phyloP scores from a whole-genome alignment of 2,113 vertebrate genomes.

The Reinhardtius hippoglossoides region DNA sequence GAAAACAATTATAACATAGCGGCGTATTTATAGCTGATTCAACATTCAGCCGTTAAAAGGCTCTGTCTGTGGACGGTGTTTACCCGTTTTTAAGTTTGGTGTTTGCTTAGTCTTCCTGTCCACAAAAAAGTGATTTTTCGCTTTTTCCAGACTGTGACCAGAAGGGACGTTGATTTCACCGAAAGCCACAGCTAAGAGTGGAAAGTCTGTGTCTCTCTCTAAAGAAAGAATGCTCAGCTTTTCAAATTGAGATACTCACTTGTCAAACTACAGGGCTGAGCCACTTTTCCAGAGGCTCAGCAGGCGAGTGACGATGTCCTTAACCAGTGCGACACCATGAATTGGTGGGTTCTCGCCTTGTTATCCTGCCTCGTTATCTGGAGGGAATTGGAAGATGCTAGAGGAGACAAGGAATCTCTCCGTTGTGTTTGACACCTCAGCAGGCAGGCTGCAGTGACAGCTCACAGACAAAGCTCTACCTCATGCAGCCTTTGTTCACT shows the following conservation, averaged over 20 bases:
- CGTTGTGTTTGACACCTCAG: conserved; percentile 40
- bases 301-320: not conserved
- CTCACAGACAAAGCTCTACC: conserved; percentile 38
- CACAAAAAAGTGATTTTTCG: conserved; percentile 48
- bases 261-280: conserved; percentile 28
- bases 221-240: conserved; percentile 40
- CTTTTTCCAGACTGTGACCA: conserved; percentile 53
- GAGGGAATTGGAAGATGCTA: conserved; percentile 6
- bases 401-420: conserved; percentile 15
- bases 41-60: conserved; percentile 71
- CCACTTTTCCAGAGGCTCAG: conserved; percentile 6
- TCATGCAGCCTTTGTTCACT: conserved; percentile 46
- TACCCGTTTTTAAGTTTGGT: conserved; percentile 63
- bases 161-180: conserved; percentile 43
- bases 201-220: conserved; percentile 65
- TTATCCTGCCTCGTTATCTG: conserved; percentile 4
- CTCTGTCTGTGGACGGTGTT: conserved; percentile 73
- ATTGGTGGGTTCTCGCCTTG: not conserved
- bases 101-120: conserved; percentile 72
- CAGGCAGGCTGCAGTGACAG: conserved; percentile 40
- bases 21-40: conserved; percentile 79
- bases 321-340: not conserved
- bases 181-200: conserved; percentile 54
- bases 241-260: conserved; percentile 40
- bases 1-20: conserved; percentile 79